Evolutionary conservation across 2,888 invertebrate species (phyloP).

Genomic region (Sarcophaga subvicina): DNA sequence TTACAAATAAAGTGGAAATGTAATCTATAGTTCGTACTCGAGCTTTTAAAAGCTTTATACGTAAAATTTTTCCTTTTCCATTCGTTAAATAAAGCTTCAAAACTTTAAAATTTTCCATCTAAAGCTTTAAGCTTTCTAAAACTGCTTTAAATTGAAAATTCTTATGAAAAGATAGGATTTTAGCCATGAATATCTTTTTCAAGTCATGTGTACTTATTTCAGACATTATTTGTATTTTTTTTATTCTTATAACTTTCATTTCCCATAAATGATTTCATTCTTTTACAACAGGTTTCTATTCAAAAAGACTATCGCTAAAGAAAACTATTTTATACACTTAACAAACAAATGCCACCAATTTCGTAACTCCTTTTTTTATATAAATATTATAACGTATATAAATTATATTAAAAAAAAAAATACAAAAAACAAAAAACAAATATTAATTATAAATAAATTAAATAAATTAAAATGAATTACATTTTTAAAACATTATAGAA

Average conservation of each 20-base stretch:
- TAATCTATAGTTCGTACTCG: neutral
- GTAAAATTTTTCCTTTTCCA: neutral
- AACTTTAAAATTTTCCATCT: neutral
- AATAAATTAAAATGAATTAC: neutral
- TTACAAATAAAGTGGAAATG: neutral
- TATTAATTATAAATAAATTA: neutral
- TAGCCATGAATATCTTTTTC: neutral
- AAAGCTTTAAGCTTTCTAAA: neutral
- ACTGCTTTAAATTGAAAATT: neutral
- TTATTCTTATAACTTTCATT: neutral
- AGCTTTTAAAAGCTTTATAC: neutral
- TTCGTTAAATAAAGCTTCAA: neutral
- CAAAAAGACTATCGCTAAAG: conserved; percentile 50
- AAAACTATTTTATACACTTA: conserved; percentile 59
- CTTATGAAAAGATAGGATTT: too few relatives aligned
- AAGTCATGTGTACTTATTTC: too few relatives aligned
- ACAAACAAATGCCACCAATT: conserved; percentile 65
- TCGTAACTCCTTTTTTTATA: conserved; percentile 62
- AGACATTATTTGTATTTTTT: neutral
- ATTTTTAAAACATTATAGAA: conserved; percentile 33
- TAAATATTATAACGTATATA: conserved; percentile 24
- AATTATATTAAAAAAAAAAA: conserved; percentile 42
- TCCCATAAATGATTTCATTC: conserved; percentile 3
- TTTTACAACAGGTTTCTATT: conserved; percentile 57
- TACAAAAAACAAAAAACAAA: neutral